Evolutionary conservation across 2,797 vertebrate species (phyloP), one percentile per base, ranked within the genome.

Genomic region (Carduelis carduelis): DNA sequence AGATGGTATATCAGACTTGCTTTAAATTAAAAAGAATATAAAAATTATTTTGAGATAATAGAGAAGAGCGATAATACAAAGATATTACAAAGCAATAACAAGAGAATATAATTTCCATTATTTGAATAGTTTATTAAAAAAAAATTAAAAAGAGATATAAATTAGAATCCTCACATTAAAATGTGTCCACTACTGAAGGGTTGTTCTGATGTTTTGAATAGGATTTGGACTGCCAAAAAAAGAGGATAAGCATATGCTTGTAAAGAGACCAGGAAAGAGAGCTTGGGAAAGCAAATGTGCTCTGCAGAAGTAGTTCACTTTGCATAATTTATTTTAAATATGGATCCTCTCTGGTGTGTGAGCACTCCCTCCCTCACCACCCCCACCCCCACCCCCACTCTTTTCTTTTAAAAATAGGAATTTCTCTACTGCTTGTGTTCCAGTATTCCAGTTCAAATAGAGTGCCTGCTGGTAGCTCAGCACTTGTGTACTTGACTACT

Each of bases 221-320:
- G 69, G 30, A 72, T 70, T 79, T 56, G 28, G 30, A 19, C 21
- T 61, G n/a, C 17, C 10, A 30, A n/a, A 66, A 56, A 50, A 26
- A 46, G 9, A 50, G 26, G 26, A 41, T 35, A 83, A 71, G 11
- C 57, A 13, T 78, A 11, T 18, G 8, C 12, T 30, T 50, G 16
- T 39, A 74, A 75, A 65, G 17, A 77, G 11, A 86, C 23, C 10
- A 27, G 47, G 41, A 87, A 90, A 64, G 47, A 72, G 47, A 53
- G 44, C 14, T 74, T 90, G 80, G 30, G 9, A 64, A 30, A 72
- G 61, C n/a, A 89, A 92, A 76, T 63, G 34, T 76, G 22, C 70
- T 95, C 70, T 94, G 65, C 46, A 90, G 63, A 91, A 87, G 85
- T 81, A 95, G 81, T 95, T 95, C 70, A 69, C 89, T 94, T 90